Percentiles rank a stretch among this genome's conserved stretches.
Conservation (phyloP, 2,888 invertebrate genomes). For the Microchrysa polita region DNA sequence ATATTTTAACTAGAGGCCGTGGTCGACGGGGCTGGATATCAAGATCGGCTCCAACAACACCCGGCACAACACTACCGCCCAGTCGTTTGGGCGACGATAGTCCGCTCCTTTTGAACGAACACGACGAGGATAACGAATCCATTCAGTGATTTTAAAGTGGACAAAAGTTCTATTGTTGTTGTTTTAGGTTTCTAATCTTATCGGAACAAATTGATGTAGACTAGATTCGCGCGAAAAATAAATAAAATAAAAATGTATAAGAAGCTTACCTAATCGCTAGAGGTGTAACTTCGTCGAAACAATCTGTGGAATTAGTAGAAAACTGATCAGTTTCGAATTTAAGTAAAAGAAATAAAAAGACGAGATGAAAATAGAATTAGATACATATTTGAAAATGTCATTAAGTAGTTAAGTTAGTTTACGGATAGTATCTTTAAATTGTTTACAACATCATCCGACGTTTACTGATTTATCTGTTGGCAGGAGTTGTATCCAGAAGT, state of each 20-base stretch:
- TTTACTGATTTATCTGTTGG: no score
- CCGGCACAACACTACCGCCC: conserved; percentile 72
- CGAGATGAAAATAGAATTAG: neutral
- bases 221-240: neutral
- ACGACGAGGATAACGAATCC: conserved; percentile 66
- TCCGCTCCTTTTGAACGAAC: conserved; percentile 71
- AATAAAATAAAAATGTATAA: no score
- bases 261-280: conserved; percentile 13
- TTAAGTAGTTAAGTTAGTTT: conserved; percentile 21
- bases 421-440: no score
- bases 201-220: neutral
- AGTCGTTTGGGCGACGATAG: conserved; percentile 72
- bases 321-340: conserved; percentile 18
- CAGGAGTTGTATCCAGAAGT: no score
- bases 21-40: conserved; percentile 73
- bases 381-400: conserved; percentile 14
- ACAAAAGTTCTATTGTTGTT: neutral
- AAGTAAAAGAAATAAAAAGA: neutral
- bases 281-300: neutral
- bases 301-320: no score
- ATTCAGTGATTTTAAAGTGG: conserved; percentile 45
- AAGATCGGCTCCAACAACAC: conserved; percentile 83
- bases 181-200: neutral
- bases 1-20: conserved; percentile 60
- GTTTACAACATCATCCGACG: no score